Percentiles rank a stretch among this genome's conserved stretches.
phyloP scores from a whole-genome alignment of 2,888 invertebrate genomes.

The Acronicta alni region DNA sequence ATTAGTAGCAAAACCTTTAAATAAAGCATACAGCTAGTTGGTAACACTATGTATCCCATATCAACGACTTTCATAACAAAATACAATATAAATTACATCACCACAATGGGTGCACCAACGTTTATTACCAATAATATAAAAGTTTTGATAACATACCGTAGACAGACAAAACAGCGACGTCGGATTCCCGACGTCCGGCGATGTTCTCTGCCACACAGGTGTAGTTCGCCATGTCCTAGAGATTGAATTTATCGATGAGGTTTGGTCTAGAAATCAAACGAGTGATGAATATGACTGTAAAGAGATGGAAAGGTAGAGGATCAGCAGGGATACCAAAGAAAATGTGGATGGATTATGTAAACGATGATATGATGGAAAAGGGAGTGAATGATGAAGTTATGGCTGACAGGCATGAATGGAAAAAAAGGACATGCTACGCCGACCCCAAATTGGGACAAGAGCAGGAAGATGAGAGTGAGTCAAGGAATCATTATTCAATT shows the following conservation, averaged over 20 bases:
- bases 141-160: constrained; percentile 92
- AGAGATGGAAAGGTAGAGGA: no score
- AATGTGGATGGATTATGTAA: no score
- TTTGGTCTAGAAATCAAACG: no score
- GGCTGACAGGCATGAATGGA: no score
- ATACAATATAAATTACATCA: constrained; percentile 8
- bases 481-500: no score
- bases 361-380: no score
- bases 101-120: constrained; percentile 14
- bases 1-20: not conserved
- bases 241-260: not conserved
- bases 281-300: no score
- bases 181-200: constrained; percentile 95
- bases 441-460: no score
- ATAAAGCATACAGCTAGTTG: not conserved
- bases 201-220: constrained; percentile 98
- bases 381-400: no score
- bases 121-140: constrained; percentile 26
- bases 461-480: no score
- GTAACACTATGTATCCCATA: not conserved
- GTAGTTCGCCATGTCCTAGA: constrained; percentile 97
- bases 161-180: constrained; percentile 95
- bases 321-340: no score
- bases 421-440: no score
- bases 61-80: constrained; percentile 13